These are phyloP conservation scores for Cercopithecus petaurista DNA, from an alignment of 2,797 vertebrate genomes.

Conservation along the genomic window DNA sequence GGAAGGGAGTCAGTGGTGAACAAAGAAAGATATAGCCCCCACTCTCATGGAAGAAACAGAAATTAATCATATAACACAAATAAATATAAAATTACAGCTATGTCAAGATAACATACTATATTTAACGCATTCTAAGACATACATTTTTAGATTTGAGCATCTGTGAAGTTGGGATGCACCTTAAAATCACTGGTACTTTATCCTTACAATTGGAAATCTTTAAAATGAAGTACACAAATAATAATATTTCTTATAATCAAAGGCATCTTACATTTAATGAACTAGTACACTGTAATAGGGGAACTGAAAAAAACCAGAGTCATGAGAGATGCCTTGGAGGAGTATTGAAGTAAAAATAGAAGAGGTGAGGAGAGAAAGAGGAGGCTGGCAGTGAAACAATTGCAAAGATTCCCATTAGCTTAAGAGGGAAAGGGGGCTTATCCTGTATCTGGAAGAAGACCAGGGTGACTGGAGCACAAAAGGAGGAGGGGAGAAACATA, in stretches of 20 bases:
- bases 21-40: neutral
- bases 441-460: neutral
- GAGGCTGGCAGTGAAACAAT: neutral
- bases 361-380: neutral
- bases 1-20: neutral
- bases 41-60: neutral
- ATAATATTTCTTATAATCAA: neutral
- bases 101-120: neutral
- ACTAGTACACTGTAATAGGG: neutral
- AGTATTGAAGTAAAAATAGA: neutral
- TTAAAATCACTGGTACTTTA: neutral
- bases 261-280: neutral
- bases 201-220: neutral
- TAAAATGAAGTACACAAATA: neutral
- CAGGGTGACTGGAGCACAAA: neutral
- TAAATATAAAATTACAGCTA: neutral
- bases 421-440: neutral
- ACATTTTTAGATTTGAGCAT: neutral
- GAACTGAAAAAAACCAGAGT: neutral
- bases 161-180: neutral
- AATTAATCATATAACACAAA: neutral
- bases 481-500: neutral
- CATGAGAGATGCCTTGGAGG: neutral
- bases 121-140: neutral
- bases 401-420: neutral